phyloP scores from a whole-genome alignment of 2,888 invertebrate species.

The Myathropa florea region DNA sequence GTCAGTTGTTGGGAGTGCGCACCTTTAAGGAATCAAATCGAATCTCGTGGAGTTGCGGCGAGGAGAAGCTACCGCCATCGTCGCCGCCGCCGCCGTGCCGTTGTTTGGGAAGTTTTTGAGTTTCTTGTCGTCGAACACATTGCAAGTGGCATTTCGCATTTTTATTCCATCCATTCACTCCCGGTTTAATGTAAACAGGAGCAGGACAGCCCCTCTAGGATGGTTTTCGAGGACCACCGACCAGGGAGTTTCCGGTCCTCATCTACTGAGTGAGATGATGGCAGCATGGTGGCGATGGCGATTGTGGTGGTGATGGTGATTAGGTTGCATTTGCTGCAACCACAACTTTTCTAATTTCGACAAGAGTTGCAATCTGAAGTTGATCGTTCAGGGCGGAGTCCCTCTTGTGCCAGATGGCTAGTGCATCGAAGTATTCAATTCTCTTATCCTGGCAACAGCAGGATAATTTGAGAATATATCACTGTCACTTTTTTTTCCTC shows the following conservation, averaged over 20 bases:
- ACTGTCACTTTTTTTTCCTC: too few relatives aligned
- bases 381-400: not conserved
- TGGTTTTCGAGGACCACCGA: not conserved
- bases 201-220: not conserved
- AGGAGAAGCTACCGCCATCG: not conserved
- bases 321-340: not conserved
- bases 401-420: not conserved
- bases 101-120: conserved; percentile 14
- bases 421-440: too few relatives aligned
- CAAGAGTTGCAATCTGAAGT: not conserved
- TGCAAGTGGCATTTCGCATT: conserved; percentile 6
- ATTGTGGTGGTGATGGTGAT: not conserved
- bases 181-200: conserved; percentile 20
- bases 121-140: not conserved
- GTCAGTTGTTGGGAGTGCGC: conserved; percentile 47
- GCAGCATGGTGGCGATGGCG: not conserved
- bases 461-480: too few relatives aligned
- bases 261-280: not conserved
- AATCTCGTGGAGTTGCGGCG: not conserved
- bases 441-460: too few relatives aligned
- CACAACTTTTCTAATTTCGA: not conserved
- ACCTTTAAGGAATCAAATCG: conserved; percentile 38
- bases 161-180: conserved; percentile 19
- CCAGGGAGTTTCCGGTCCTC: not conserved
- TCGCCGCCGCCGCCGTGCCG: not conserved